phyloP scores from a whole-genome alignment of 2,113 vertebrate species.

The Cavia porcellus region DNA sequence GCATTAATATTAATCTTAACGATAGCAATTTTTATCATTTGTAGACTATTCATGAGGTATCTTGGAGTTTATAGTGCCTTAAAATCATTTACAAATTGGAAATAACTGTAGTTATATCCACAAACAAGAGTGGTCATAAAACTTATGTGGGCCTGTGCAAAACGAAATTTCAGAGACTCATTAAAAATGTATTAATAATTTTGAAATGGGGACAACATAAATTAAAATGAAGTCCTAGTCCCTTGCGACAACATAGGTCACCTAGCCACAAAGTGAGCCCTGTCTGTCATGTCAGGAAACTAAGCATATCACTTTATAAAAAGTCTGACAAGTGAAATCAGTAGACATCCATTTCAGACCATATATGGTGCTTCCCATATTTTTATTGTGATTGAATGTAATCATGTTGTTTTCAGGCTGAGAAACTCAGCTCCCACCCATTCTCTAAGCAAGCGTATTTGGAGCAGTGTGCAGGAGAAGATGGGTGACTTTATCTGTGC shows the following conservation, averaged over 20 bases:
- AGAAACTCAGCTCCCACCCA: neutral
- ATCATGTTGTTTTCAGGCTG: neutral
- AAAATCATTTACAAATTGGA: neutral
- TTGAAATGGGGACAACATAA: neutral
- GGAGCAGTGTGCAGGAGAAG: neutral
- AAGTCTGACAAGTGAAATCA: neutral
- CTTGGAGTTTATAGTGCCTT: constrained; percentile 6
- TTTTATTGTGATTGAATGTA: neutral
- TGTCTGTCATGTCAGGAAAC: neutral
- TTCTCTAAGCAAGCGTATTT: neutral
- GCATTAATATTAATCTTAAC: neutral
- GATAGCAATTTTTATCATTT: neutral
- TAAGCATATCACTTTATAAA: neutral
- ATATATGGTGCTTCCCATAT: neutral
- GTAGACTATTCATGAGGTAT: neutral
- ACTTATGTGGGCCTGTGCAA: neutral
- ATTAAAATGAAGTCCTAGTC: neutral
- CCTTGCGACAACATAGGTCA: neutral
- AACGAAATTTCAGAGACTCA: neutral
- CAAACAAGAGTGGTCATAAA: neutral
- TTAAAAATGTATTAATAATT: constrained; percentile 25
- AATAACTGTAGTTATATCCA: neutral
- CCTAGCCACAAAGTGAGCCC: neutral
- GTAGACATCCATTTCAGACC: neutral
- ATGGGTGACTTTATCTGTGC: neutral